Evolutionary conservation across 2,797 vertebrate species (phyloP).

Genomic region (Leptodactylus fallax): DNA sequence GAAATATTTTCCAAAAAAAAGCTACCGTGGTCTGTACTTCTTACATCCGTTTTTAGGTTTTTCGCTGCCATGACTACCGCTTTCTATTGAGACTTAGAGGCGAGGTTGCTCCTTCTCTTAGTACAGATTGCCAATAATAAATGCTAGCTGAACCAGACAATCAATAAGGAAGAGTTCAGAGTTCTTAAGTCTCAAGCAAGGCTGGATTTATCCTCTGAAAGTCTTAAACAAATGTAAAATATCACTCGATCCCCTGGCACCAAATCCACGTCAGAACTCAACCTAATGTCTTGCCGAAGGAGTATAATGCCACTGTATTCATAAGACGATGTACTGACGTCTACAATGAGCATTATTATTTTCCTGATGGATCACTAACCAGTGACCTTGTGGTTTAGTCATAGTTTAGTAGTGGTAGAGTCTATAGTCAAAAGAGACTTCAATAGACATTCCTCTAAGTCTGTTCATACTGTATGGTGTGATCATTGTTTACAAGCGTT

Average conservation of each 20-base stretch:
- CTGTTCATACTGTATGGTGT: no score
- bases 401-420: no score
- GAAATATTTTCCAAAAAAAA: background rate
- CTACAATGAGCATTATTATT: background rate
- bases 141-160: background rate
- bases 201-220: background rate
- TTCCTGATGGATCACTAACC: background rate
- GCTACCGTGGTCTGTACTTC: background rate
- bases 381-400: slow-evolving; percentile 22
- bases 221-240: slow-evolving; percentile 22
- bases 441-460: no score
- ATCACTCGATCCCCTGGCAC: background rate
- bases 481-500: no score
- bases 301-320: background rate
- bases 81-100: background rate
- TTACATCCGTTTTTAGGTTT: background rate
- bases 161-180: slow-evolving; percentile 6
- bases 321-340: slow-evolving; percentile 16
- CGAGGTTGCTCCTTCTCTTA: background rate
- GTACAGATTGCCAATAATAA: slow-evolving; percentile 6
- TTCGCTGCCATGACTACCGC: background rate
- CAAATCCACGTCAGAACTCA: background rate
- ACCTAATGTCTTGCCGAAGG: slow-evolving; percentile 7
- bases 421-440: no score
- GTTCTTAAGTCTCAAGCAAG: slow-evolving; percentile 3